phyloP scores from a whole-genome alignment of 2,797 vertebrate species.

The Acridotheres tristis region DNA sequence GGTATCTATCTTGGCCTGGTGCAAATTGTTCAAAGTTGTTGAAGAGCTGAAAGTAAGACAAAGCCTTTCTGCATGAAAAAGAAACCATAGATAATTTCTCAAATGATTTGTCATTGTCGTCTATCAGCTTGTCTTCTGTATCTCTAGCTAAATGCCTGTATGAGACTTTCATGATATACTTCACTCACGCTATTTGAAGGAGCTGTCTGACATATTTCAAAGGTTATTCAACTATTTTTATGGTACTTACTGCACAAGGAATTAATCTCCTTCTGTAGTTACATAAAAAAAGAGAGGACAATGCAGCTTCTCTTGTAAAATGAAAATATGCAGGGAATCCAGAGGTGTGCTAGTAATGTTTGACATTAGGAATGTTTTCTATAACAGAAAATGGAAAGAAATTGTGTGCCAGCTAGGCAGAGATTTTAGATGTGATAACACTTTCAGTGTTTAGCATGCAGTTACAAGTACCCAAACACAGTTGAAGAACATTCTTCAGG shows the following conservation, averaged over 20 bases:
- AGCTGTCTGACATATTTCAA: not conserved
- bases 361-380: constrained; percentile 26
- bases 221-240: not conserved
- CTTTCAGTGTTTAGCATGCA: not conserved
- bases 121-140: not conserved
- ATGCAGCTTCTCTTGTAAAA: constrained; percentile 55
- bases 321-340: constrained; percentile 64
- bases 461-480: not conserved
- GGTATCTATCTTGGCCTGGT: constrained; percentile 19
- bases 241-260: not conserved
- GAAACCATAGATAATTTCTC: not conserved
- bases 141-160: not conserved
- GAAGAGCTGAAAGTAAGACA: constrained; percentile 32
- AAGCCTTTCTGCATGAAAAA: constrained; percentile 8
- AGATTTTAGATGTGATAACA: not conserved
- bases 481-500: not conserved
- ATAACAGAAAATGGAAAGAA: constrained; percentile 25
- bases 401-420: not conserved
- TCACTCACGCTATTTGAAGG: not conserved
- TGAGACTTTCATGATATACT: not conserved
- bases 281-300: not conserved
- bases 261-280: not conserved
- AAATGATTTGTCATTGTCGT: not conserved
- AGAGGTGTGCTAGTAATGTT: constrained; percentile 52
- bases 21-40: not conserved